Percentiles rank a stretch among this genome's conserved stretches.
These are phyloP conservation scores for Brenthis daphne DNA, from an alignment of 2,888 invertebrate genomes.

Conservation along the genomic window DNA sequence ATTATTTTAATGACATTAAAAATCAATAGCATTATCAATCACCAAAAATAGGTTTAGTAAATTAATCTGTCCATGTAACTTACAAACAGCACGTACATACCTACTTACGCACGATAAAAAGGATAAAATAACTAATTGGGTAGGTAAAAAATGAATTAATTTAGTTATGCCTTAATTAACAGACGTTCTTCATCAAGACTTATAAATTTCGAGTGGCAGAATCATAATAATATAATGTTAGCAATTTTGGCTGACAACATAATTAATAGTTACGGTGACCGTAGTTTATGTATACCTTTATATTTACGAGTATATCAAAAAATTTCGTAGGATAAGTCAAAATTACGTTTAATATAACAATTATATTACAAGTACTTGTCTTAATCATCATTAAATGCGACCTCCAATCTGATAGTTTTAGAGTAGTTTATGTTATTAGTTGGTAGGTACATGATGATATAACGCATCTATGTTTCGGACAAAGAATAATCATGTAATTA, in stretches of 20 bases:
- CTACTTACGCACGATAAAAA: not conserved
- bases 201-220: constrained; percentile 14
- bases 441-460: not conserved
- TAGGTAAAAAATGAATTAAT: constrained; percentile 3
- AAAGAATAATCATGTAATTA: constrained; percentile 19
- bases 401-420: not conserved
- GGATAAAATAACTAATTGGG: not conserved
- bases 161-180: constrained; percentile 10
- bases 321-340: constrained; percentile 9
- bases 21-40: not conserved
- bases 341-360: constrained; percentile 7
- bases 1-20: no score
- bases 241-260: constrained; percentile 35
- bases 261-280: constrained; percentile 38
- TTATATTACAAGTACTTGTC: not conserved
- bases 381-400: constrained; percentile 11
- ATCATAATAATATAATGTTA: constrained; percentile 24
- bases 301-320: constrained; percentile 13
- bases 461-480: constrained; percentile 10
- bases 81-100: constrained; percentile 11
- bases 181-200: constrained; percentile 4
- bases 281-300: constrained; percentile 25
- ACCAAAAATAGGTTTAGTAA: constrained; percentile 12
- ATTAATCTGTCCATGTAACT: not conserved
- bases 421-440: not conserved